Evolutionary conservation across 2,888 invertebrate genomes (phyloP), one percentile per base, ranked within the genome.

Genomic region (Schizaphis graminum): DNA sequence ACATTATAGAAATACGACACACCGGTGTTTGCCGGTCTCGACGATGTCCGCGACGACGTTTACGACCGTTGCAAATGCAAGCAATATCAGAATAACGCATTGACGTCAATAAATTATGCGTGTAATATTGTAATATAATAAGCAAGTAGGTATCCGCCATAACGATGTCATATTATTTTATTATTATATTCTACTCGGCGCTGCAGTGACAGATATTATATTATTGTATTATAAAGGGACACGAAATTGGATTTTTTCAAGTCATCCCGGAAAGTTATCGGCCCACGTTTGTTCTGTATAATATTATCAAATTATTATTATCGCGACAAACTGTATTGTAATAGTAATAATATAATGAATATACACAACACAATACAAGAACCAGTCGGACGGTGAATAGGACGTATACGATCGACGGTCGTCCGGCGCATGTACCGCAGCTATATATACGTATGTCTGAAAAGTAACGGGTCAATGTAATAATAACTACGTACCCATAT

Each of bases 391-490:
- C 53, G 21, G 16, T 21, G 53, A 53, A 53, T 21, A 47, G 44
- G 44, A n/a, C n/a, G n/a, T n/a, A n/a, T 47, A 16, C 53, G 53
- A 2, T 4, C 53, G 16, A 89, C 56, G 35, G 53, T 24, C 56
- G 88, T 10, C 4, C 86, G 47, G 24, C 47, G 26, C 24, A 8
- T 49, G 53, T 41, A 57, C 56, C 56, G 57, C 53, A 11, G 24
- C 4, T n/a, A 3, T 35, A 24, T 88, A n/a, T n/a, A n/a, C n/a
- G n/a, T n/a, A 4, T 13, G 53, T 44, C 56, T 57, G 41, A 41
- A 89, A 89, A 89, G 41, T 89, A 89, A 89, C 89, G 89, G 89
- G 13, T 89, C 56, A 57, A 89, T 41, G 47, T 28, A 7, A 86
- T 28, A 86, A 47, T 86, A 16, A 44, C 41, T 41, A 44, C 35